phyloP scores from a whole-genome alignment of 2,888 invertebrate genomes.

The Epistrophella euchroma region DNA sequence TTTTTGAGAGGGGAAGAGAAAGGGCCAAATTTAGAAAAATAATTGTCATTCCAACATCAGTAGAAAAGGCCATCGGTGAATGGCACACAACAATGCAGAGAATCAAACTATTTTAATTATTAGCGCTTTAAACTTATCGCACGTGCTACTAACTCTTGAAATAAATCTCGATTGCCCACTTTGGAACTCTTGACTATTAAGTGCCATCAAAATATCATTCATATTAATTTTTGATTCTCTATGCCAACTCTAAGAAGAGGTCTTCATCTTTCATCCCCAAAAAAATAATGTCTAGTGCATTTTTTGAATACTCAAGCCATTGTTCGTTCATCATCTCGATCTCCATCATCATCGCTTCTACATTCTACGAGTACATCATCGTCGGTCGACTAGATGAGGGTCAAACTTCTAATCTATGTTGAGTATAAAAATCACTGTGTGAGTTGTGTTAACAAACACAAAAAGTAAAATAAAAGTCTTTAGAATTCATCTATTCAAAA shows the following conservation, averaged over 20 bases:
- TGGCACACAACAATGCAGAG: not conserved
- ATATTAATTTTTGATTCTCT: conserved; percentile 43
- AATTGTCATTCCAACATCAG: too few relatives aligned
- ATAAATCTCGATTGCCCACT: conserved; percentile 34
- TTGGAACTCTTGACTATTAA: conserved; percentile 50
- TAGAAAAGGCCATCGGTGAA: too few relatives aligned
- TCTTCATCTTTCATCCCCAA: conserved; percentile 35
- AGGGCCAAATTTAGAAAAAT: too few relatives aligned
- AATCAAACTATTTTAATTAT: conserved; percentile 31
- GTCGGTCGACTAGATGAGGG: conserved; percentile 18
- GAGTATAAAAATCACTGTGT: conserved; percentile 33
- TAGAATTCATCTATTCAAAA: conserved; percentile 55
- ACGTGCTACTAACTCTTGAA: conserved; percentile 39
- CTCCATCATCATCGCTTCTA: conserved; percentile 39
- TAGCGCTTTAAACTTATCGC: conserved; percentile 32
- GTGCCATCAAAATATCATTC: conserved; percentile 25
- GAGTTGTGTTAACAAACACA: conserved; percentile 50
- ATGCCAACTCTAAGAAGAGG: conserved; percentile 41
- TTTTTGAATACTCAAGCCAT: conserved; percentile 42
- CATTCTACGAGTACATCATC: not conserved
- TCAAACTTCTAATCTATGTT: conserved; percentile 25
- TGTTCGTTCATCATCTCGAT: conserved; percentile 50
- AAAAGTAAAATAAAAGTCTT: conserved; percentile 15
- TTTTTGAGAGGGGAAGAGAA: too few relatives aligned
- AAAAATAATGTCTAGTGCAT: conserved; percentile 40